A percentile compares a stretch with the other conserved stretches of the same genome.
Evolutionary conservation across 1,140 invertebrate species (phyloP).

Genomic region (Rhyzopertha dominica): DNA sequence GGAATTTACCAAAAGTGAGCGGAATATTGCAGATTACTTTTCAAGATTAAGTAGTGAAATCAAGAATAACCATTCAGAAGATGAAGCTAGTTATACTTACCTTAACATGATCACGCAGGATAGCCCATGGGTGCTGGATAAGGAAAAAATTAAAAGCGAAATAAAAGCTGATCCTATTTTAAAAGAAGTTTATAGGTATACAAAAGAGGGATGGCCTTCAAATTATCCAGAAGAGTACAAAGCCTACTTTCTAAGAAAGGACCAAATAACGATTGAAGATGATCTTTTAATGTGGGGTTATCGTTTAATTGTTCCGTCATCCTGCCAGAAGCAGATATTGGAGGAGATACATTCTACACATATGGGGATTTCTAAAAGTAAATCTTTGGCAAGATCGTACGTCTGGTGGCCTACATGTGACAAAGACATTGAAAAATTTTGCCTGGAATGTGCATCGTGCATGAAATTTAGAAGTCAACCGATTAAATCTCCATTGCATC

Average conservation of each 20-base stretch:
- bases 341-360: conserved; percentile 24
- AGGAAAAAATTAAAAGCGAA: conserved; percentile 17
- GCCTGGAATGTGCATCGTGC: conserved; percentile 6
- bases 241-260: too few species aligned
- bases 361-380: conserved; percentile 27
- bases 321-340: conserved; percentile 16
- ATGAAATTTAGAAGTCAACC: conserved; percentile 17
- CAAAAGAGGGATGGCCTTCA: too few species aligned
- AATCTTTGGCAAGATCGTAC: conserved; percentile 22
- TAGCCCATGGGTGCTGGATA: conserved; percentile 17
- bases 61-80: conserved; percentile 28
- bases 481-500: conserved; percentile 18
- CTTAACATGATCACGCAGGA: conserved; percentile 6
- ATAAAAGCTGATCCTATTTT: conserved; percentile 11
- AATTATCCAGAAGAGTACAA: too few species aligned
- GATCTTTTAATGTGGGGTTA: conserved; percentile 8
- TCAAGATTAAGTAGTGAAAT: conserved; percentile 13
- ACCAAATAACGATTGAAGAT: too few species aligned
- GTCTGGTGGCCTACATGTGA: conserved; percentile 24
- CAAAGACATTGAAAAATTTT: conserved; percentile 35
- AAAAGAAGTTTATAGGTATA: too few species aligned
- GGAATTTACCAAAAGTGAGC: conserved; percentile 31
- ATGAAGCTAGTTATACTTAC: conserved; percentile 4
- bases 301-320: conserved; percentile 18
- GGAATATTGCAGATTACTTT: too few species aligned